These are phyloP conservation scores for Meteorus colon DNA, from an alignment of 2,888 invertebrate species.

Conservation along the genomic window DNA sequence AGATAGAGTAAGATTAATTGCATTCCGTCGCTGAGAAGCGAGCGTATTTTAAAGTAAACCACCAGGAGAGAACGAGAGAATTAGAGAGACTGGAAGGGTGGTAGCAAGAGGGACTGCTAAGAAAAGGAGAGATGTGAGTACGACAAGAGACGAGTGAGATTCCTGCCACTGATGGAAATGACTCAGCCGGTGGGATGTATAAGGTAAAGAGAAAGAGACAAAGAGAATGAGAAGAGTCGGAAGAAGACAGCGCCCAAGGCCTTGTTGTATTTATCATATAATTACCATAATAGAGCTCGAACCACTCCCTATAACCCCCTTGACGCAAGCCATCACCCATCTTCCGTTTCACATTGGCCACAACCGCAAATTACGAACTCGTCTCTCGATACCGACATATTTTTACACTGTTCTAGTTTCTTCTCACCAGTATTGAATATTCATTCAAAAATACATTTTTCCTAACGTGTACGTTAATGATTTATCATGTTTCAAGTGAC, in stretches of 20 bases:
- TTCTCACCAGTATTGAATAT: no score
- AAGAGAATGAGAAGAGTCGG: slow-evolving; percentile 42
- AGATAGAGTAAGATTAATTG: slow-evolving; percentile 71
- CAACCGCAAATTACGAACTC: slow-evolving; percentile 71
- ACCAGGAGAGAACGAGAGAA: slow-evolving; percentile 51
- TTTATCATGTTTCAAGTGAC: no score
- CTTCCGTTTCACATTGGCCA: slow-evolving; percentile 53
- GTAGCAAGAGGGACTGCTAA: slow-evolving; percentile 40
- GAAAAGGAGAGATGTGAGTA: slow-evolving; percentile 47
- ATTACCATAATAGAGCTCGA: slow-evolving; percentile 72
- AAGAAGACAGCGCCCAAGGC: slow-evolving; percentile 68
- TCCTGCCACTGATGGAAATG: slow-evolving; percentile 67
- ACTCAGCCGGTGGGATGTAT: slow-evolving; percentile 50
- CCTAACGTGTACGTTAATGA: no score
- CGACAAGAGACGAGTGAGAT: slow-evolving; percentile 60
- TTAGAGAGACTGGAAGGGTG: slow-evolving; percentile 45
- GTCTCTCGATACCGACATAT: no score
- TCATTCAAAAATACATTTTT: no score
- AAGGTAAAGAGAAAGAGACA: slow-evolving; percentile 7
- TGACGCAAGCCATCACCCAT: slow-evolving; percentile 31
- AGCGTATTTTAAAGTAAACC: slow-evolving; percentile 70
- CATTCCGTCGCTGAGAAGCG: slow-evolving; percentile 65
- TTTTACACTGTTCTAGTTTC: no score
- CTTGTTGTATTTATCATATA: slow-evolving; percentile 74
- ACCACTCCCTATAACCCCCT: slow-evolving; percentile 45